Percentiles rank a stretch among this genome's conserved stretches.
phyloP scores from a whole-genome alignment of 2,113 vertebrate species.

The Suncus etruscus region DNA sequence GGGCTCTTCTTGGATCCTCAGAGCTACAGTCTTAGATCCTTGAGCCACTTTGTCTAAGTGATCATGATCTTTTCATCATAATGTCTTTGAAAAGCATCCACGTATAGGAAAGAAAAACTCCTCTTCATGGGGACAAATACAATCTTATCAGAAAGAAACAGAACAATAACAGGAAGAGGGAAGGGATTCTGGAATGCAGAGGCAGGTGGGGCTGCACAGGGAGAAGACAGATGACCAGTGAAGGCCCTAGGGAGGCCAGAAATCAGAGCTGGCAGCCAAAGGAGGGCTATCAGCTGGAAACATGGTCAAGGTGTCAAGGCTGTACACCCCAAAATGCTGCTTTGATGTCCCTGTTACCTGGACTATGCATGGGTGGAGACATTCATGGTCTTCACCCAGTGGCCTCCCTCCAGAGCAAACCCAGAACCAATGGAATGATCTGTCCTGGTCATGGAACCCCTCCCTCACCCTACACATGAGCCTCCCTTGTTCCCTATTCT shows the following conservation, averaged over 20 bases:
- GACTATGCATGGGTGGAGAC: not conserved
- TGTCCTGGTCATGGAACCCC: not conserved
- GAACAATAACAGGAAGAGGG: slow-evolving; percentile 89
- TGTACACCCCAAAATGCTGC: not conserved
- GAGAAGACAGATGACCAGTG: slow-evolving; percentile 58
- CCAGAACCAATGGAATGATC: not conserved
- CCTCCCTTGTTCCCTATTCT: not conserved
- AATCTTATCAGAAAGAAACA: slow-evolving; percentile 83
- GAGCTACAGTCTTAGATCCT: slow-evolving; percentile 3
- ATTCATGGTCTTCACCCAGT: not conserved
- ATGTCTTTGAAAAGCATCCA: slow-evolving; percentile 81
- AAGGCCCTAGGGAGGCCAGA: slow-evolving; percentile 69
- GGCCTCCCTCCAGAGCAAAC: not conserved
- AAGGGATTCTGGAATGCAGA: slow-evolving; percentile 74
- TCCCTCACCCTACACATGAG: not conserved
- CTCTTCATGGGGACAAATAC: slow-evolving; percentile 68
- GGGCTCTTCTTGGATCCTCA: not conserved
- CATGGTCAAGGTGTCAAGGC: not conserved
- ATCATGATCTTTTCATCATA: slow-evolving; percentile 60
- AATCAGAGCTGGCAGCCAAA: slow-evolving; percentile 72
- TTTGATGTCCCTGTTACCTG: not conserved
- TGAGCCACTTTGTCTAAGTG: slow-evolving; percentile 58
- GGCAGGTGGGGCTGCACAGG: slow-evolving; percentile 61
- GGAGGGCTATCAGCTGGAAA: slow-evolving; percentile 57
- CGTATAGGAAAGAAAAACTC: slow-evolving; percentile 9